phyloP scores from a whole-genome alignment of 2,797 vertebrate species.

The Geotrypetes seraphini region DNA sequence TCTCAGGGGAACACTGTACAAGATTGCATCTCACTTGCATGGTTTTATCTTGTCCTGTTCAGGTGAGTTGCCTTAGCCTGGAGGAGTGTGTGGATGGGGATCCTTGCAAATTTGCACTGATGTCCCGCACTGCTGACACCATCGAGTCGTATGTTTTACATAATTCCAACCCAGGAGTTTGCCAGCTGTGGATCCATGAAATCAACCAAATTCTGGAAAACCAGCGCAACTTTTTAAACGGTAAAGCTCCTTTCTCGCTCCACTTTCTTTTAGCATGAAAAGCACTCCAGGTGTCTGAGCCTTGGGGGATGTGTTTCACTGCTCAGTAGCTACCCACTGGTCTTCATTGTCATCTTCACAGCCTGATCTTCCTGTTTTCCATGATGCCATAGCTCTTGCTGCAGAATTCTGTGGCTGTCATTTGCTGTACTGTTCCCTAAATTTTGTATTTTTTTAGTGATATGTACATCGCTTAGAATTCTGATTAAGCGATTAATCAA shows the following conservation, averaged over 20 bases:
- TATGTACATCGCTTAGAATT: too few relatives aligned
- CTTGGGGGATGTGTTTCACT: too few relatives aligned
- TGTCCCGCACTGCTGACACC: constrained; percentile 69
- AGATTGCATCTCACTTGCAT: not conserved
- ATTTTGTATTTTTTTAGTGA: too few relatives aligned
- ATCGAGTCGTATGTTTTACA: constrained; percentile 83
- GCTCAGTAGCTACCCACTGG: too few relatives aligned
- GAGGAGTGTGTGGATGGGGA: constrained; percentile 88
- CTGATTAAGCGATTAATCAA: too few relatives aligned
- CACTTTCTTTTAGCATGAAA: too few relatives aligned
- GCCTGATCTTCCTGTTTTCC: too few relatives aligned
- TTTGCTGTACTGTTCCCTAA: too few relatives aligned
- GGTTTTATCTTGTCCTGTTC: not conserved
- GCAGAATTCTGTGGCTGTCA: too few relatives aligned
- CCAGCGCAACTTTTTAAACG: constrained; percentile 93
- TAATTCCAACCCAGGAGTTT: constrained; percentile 80
- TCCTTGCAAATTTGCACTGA: constrained; percentile 89
- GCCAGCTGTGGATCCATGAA: constrained; percentile 92
- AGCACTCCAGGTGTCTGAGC: too few relatives aligned
- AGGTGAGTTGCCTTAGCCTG: constrained; percentile 90
- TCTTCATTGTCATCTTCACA: too few relatives aligned
- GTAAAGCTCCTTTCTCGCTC: constrained; percentile 59
- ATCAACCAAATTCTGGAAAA: constrained; percentile 94
- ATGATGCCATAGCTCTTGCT: too few relatives aligned
- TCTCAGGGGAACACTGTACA: not conserved